A percentile compares a stretch with the other conserved stretches of the same genome.
These are phyloP conservation scores for Chelonus insularis DNA, from an alignment of 1,140 invertebrate genomes.

Conservation along the genomic window DNA sequence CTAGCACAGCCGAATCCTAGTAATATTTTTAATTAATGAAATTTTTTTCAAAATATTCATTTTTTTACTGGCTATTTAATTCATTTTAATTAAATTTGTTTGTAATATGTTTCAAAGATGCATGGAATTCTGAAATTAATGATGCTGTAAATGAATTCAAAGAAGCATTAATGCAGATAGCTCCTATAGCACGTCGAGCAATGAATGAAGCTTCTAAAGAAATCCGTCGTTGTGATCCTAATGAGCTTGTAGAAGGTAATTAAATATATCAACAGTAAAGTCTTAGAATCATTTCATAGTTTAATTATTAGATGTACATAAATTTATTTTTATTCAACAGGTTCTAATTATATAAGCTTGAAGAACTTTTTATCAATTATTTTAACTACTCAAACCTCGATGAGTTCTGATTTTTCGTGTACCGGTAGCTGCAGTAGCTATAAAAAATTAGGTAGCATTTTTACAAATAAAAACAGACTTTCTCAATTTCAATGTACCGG, in stretches of 20 bases:
- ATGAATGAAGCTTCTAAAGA: background rate
- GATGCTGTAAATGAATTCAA: background rate
- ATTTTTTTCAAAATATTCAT: background rate
- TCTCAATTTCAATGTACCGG: background rate
- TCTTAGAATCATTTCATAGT: too few relatives aligned
- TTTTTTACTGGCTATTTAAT: too few relatives aligned
- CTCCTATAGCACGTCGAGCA: background rate
- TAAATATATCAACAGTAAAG: too few relatives aligned
- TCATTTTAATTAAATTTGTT: too few relatives aligned
- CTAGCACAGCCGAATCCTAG: too few relatives aligned
- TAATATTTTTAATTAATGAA: background rate
- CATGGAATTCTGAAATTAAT: background rate
- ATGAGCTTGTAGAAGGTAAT: background rate
- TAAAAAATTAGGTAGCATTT: background rate
- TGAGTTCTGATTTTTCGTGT: background rate
- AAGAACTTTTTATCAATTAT: background rate
- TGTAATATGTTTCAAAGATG: background rate
- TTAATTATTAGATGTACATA: too few relatives aligned
- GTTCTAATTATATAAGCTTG: background rate
- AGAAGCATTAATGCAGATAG: background rate
- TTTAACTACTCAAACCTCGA: background rate
- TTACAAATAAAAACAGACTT: background rate
- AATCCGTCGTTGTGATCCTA: constrained; percentile 10
- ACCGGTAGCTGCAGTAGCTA: background rate
- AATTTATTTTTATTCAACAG: background rate